Conservation (phyloP, 2,888 invertebrate genomes). For the Aphodius sticticus region DNA sequence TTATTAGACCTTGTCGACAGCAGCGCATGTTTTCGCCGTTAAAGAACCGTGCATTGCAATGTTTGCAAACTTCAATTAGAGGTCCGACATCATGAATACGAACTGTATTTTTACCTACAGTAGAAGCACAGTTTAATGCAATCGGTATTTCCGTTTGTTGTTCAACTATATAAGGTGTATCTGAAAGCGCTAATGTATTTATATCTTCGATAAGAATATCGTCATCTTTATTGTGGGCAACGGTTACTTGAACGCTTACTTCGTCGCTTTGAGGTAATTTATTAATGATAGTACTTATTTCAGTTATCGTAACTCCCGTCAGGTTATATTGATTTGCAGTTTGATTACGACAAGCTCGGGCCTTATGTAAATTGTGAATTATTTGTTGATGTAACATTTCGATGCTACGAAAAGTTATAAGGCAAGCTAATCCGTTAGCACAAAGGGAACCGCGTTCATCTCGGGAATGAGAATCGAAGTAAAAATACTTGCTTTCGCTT, state of each 20-base stretch:
- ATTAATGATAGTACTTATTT: too few species aligned
- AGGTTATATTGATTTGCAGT: background rate
- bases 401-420: background rate
- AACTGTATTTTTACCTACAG: background rate
- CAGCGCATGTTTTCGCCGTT: background rate
- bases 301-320: background rate
- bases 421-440: background rate
- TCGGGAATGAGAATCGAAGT: background rate
- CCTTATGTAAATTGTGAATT: background rate
- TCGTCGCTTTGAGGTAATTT: too few species aligned
- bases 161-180: too few species aligned
- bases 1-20: background rate
- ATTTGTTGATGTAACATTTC: background rate
- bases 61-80: background rate
- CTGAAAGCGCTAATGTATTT: too few species aligned
- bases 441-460: background rate
- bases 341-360: background rate
- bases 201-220: too few species aligned
- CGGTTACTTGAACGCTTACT: too few species aligned
- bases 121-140: background rate
- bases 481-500: background rate
- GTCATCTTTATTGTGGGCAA: too few species aligned
- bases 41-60: background rate
- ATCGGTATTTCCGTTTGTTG: background rate
- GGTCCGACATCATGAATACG: background rate